These are phyloP conservation scores for Neria commutata DNA, from an alignment of 2,888 invertebrate species.

Conservation along the genomic window DNA sequence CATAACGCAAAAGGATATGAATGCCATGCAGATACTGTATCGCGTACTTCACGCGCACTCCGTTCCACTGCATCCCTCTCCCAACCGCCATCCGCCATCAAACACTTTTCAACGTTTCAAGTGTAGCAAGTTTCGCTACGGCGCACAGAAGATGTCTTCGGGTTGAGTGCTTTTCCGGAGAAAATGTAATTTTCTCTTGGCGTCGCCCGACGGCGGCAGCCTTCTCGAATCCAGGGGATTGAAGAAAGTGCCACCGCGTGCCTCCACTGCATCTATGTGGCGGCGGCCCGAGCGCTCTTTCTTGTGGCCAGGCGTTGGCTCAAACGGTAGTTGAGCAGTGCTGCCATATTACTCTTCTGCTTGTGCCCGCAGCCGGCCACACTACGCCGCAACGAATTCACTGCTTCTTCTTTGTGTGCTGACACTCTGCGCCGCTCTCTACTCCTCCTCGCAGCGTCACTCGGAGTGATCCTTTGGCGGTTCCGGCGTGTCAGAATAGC, in stretches of 20 bases:
- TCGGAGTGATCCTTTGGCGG: constrained; percentile 47
- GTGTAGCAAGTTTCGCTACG: constrained; percentile 39
- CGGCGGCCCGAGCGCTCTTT: too few species aligned
- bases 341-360: background rate
- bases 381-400: constrained; percentile 34
- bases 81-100: too few species aligned
- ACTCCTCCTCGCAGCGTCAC: background rate
- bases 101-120: too few species aligned
- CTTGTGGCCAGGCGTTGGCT: background rate
- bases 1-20: constrained; percentile 1
- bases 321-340: constrained; percentile 11
- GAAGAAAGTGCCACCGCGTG: too few species aligned
- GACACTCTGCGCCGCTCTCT: constrained; percentile 2
- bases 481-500: constrained; percentile 55
- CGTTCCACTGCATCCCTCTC: too few species aligned
- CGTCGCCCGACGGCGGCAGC: constrained; percentile 17
- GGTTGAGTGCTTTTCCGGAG: constrained; percentile 53
- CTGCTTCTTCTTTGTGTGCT: constrained; percentile 30
- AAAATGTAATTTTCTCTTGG: constrained; percentile 55
- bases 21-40: background rate
- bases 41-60: too few species aligned
- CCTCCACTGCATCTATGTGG: too few species aligned
- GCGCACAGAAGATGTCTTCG: constrained; percentile 50
- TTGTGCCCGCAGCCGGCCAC: background rate
- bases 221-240: background rate